phyloP scores from a whole-genome alignment of 2,888 invertebrate species.

The Autographa gamma region DNA sequence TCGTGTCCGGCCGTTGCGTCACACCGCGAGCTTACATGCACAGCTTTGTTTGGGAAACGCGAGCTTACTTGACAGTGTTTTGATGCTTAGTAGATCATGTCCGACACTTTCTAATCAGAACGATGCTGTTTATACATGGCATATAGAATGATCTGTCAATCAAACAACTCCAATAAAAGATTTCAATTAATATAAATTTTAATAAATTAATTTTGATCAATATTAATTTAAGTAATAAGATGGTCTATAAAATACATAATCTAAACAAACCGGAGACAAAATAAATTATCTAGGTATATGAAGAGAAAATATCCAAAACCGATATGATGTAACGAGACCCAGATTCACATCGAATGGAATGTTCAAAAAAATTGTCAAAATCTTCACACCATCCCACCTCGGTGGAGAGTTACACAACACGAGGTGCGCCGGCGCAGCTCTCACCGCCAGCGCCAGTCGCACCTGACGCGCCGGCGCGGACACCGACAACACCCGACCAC shows the following conservation, averaged over 20 bases:
- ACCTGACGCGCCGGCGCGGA: slow-evolving; percentile 70
- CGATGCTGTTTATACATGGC: neutral
- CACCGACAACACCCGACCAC: slow-evolving; percentile 56
- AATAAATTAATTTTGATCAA: neutral
- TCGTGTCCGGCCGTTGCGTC: slow-evolving; percentile 49
- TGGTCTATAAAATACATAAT: slow-evolving; percentile 27
- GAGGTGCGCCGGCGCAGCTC: slow-evolving; percentile 56
- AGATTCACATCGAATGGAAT: slow-evolving; percentile 60
- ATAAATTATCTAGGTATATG: slow-evolving; percentile 33
- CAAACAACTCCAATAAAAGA: neutral
- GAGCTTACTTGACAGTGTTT: slow-evolving; percentile 10
- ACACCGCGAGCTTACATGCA: slow-evolving; percentile 26
- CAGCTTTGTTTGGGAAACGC: slow-evolving; percentile 51
- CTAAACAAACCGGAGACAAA: slow-evolving; percentile 20
- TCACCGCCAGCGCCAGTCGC: slow-evolving; percentile 75
- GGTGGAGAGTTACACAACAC: slow-evolving; percentile 62
- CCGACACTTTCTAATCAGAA: slow-evolving; percentile 12
- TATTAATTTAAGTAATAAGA: slow-evolving; percentile 11
- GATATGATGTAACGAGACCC: slow-evolving; percentile 61
- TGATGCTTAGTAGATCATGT: slow-evolving; percentile 16
- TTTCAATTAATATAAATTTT: neutral
- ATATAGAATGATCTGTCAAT: neutral
- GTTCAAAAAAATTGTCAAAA: slow-evolving; percentile 63
- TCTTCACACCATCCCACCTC: slow-evolving; percentile 64
- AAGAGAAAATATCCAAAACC: slow-evolving; percentile 59